Evolutionary conservation across 2,888 invertebrate species (phyloP), one percentile per base, ranked within the genome.

Genomic region (Eurytoma adleriae): DNA sequence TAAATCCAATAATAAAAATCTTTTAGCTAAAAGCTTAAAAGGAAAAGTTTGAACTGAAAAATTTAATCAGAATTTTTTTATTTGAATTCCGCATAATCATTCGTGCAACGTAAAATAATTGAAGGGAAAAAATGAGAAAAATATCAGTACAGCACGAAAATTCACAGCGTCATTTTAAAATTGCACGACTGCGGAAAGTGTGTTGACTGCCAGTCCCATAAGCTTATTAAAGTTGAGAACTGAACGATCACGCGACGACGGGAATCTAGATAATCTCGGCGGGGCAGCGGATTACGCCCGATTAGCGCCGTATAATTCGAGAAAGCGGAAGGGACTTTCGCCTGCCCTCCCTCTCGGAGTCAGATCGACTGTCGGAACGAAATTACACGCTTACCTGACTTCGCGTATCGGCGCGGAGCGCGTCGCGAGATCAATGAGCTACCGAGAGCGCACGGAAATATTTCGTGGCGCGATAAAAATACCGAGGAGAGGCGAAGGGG

Each of bases 291-390:
- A 81, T 81, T 81, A 81, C 75, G 54, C 70, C 56, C 62, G 79
- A 82, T 82, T 79, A 82, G 73, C 66, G 30, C 16, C 40, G 27
- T 73, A 74, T 77, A 77, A 82, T 82, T 79, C 64, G 72, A 72
- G 69, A 76, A 68, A 73, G 70, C 57, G 72, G 52, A 75, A 71
- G 71, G 40, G 75, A 54, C 76, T 56, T 56, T 48, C 62, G 52
- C 56, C 30, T 59, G n/a, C 64, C 7, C 27, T 64, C 74, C 18
- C 20, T 48, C n/a, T 10, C 67, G 3, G 48, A 18, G 62, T 62
- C 66, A 76, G 76, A 79, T 79, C 71, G 79, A 77, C 77, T 62
- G 69, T 72, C 70, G 76, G 61, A 79, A 76, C 69, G 76, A 68
- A 77, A 79, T 77, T 82, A 82, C 74, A 74, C 74, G 71, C 75